Evolutionary conservation across 2,797 vertebrate species (phyloP).

Genomic region (Takifugu rubripes): DNA sequence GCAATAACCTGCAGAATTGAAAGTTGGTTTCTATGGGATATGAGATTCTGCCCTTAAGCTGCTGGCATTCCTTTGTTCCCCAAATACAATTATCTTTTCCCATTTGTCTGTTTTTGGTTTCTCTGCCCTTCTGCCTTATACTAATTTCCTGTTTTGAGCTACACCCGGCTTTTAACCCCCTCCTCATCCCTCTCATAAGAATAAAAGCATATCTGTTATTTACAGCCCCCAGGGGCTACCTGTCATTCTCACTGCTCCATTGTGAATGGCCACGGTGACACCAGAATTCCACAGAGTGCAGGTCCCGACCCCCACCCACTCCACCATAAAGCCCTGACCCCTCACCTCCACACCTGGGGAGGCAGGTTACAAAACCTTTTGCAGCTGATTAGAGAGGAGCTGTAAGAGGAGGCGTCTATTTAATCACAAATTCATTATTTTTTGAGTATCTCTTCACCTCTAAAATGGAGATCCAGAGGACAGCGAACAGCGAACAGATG

Average conservation of each 20-base stretch:
- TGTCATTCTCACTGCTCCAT: slow-evolving; percentile 65
- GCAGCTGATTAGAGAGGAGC: neutral
- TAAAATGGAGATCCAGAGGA: no score
- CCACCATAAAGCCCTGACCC: slow-evolving; percentile 63
- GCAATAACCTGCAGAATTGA: slow-evolving; percentile 22
- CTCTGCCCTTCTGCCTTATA: slow-evolving; percentile 47
- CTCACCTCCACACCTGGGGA: slow-evolving; percentile 74
- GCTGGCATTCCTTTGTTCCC: slow-evolving; percentile 49
- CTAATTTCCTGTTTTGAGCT: slow-evolving; percentile 77
- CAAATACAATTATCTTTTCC: slow-evolving; percentile 69
- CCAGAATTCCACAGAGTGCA: slow-evolving; percentile 66
- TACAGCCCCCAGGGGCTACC: slow-evolving; percentile 71
- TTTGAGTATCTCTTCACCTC: no score
- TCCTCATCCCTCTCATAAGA: slow-evolving; percentile 24
- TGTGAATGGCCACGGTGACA: slow-evolving; percentile 68
- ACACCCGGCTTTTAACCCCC: slow-evolving; percentile 43
- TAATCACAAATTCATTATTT: neutral
- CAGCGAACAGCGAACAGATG: no score
- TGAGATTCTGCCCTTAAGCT: slow-evolving; percentile 49
- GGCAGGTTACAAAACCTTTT: slow-evolving; percentile 48
- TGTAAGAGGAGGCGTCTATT: neutral
- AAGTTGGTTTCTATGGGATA: slow-evolving; percentile 30
- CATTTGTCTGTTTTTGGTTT: slow-evolving; percentile 74
- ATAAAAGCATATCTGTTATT: slow-evolving; percentile 68
- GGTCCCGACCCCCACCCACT: slow-evolving; percentile 63